Conservation (phyloP, 2,113 vertebrate species). For the Melanostigma gelatinosum region DNA sequence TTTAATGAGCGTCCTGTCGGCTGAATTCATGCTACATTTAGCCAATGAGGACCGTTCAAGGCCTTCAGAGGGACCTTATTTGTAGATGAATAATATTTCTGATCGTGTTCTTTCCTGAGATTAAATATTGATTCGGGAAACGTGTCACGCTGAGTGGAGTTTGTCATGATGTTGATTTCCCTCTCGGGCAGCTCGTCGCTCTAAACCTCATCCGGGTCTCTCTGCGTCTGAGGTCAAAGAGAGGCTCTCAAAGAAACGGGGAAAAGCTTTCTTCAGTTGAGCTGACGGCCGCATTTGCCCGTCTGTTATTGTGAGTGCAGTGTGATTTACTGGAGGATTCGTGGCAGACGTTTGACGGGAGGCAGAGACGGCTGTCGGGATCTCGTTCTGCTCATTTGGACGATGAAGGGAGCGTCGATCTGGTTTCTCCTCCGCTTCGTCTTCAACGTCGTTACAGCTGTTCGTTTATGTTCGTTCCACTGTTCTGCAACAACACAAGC, state of each 20-base stretch:
- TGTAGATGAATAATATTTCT: slow-evolving; percentile 4
- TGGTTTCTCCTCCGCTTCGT: slow-evolving; percentile 17
- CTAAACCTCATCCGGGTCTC: background rate
- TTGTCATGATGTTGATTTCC: slow-evolving; percentile 74
- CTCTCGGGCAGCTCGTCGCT: slow-evolving; percentile 38
- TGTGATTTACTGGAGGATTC: slow-evolving; percentile 24
- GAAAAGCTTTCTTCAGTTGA: slow-evolving; percentile 51
- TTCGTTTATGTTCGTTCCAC: slow-evolving; percentile 29
- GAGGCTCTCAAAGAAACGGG: slow-evolving; percentile 32
- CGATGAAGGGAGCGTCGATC: slow-evolving; percentile 63
- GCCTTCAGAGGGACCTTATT: background rate
- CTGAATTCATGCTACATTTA: background rate
- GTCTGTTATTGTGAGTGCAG: slow-evolving; percentile 34
- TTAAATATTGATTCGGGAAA: slow-evolving; percentile 55
- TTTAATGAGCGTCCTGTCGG: slow-evolving; percentile 4
- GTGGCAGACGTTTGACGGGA: slow-evolving; percentile 43
- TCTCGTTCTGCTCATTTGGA: slow-evolving; percentile 59
- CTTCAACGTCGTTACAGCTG: slow-evolving; percentile 31
- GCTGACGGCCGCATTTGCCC: slow-evolving; percentile 47
- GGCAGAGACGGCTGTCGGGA: slow-evolving; percentile 43
- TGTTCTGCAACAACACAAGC: slow-evolving; percentile 10
- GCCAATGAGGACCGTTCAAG: background rate
- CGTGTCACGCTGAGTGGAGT: slow-evolving; percentile 31
- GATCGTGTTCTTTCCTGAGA: slow-evolving; percentile 18
- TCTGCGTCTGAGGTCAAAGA: background rate